phyloP scores from a whole-genome alignment of 2,113 vertebrate species.

The Murina feae region DNA sequence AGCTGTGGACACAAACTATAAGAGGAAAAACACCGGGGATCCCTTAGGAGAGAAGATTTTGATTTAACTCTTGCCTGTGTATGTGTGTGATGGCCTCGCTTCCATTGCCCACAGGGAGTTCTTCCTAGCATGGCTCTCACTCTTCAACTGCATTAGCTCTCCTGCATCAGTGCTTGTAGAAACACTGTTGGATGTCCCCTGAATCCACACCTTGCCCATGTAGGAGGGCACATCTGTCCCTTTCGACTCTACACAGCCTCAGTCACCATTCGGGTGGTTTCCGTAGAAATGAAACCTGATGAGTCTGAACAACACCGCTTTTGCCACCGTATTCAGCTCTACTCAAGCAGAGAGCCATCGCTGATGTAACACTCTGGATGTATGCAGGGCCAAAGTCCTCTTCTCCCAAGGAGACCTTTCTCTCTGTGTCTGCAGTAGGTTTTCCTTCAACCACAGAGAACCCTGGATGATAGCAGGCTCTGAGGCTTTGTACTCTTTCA shows the following conservation, averaged over 20 bases:
- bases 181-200: neutral
- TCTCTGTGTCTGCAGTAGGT: neutral
- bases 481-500: neutral
- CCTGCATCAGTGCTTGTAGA: neutral
- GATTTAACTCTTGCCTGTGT: neutral
- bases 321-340: neutral
- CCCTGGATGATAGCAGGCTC: neutral
- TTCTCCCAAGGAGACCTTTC: neutral
- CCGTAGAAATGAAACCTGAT: neutral
- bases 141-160: neutral
- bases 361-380: neutral
- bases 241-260: neutral
- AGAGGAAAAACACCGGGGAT: neutral
- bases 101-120: neutral
- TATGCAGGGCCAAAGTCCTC: neutral
- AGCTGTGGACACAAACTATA: neutral
- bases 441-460: conserved; percentile 1
- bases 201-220: neutral
- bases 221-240: neutral
- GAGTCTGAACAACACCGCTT: neutral
- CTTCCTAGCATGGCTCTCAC: neutral
- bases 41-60: neutral
- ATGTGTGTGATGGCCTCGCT: fast-evolving
- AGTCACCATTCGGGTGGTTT: neutral
- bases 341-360: neutral